Base-by-base conservation (phyloP, 1,140 invertebrate genomes). In the Asbolus verrucosus region DNA sequence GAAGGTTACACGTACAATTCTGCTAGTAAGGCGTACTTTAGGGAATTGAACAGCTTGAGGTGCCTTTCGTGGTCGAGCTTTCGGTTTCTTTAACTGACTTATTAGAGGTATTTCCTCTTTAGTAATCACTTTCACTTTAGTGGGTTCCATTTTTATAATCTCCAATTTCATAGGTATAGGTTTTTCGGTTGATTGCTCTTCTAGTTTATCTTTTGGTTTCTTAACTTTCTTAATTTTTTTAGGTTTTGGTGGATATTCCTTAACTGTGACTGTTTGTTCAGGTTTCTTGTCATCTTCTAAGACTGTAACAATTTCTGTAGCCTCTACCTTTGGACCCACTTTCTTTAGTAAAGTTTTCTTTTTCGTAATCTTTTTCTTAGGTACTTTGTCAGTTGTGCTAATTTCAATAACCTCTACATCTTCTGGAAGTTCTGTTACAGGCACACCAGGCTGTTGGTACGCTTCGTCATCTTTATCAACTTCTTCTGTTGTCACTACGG, bases 11-110 rank as follows among this genome's bases (percentile, higher is more conserved):
- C 84, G 83, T 60, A 78, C 84, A 9, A 91, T 87, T 65, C 86
- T 83, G 79, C 89, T 91, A 73, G 87, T 88, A 9, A 91, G 78
- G 75, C 88, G 79, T 43, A 91, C 79, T 82, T 90, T 90, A 0
- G 88, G 89, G 24, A 91, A 73, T 71, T 83, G 82, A n/a, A 27
- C 46, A 81, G 73, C 61, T 83, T 80, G 13, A 76, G 73, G 74
- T 54, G 85, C 72, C 67, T 74, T 75, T 46, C 73, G 75, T 73
- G 76, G 60, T 31, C 61, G 36, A 39, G 70, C 41, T 76, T 77
- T 80, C 33, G 76, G 61, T 76, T 79, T 79, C 43, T 76, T 77
- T 14, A 80, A 60, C 73, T 80, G 46, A 54, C 46, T 54, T 6
- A 73, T 38, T 38, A 43, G 65, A 38, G 76, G 76, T 69, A 75